Base-by-base conservation (phyloP, 2,797 vertebrate species). In the Australoheros facetus region DNA sequence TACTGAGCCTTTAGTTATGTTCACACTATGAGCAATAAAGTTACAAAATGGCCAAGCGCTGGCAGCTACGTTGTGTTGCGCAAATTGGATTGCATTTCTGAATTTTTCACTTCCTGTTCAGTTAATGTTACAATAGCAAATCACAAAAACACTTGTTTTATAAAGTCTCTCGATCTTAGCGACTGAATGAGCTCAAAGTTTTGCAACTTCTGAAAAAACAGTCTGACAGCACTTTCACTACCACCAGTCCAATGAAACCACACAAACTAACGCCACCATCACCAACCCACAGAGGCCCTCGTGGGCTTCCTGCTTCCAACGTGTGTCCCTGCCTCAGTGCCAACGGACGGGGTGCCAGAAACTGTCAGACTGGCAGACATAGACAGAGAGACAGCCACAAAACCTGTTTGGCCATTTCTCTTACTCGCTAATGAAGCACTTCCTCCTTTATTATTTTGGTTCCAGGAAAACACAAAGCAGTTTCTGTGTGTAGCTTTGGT, bases 291-390 rank as follows among this genome's bases (percentile, higher is more conserved):
- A 56, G 71, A 13, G 54, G 58, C 57, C 55, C 26, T n/a, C 1
- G 6, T 2, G 21, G 9, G 73, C 13, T 64, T 64, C 42, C 70
- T 58, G 75, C 7, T 53, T 9, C 42, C 37, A 77, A 39, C 7
- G 9, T 4, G 21, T 34, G 57, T 56, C 57, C 48, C 58, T 7
- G 32, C 39, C 48, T 69, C 39, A 21, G 42, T 54, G 56, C 26
- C 73, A 77, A 74, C 75, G 72, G 73, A 59, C 56, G 21, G 58
- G 32, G 21, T 39, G 23, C 48, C 42, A 71, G 56, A 45, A 73
- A 56, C 32, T 42, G 26, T 80, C 39, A 78, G 55, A 64, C 48
- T 82, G 66, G 62, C 8, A 37, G 53, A 75, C 59, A 62, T 30
- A 73, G 39, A 58, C 42, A 71, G 48, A 76, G 37, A 78, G 55